Conservation (phyloP, 2,888 invertebrate genomes). For the Leptura quadrifasciata region DNA sequence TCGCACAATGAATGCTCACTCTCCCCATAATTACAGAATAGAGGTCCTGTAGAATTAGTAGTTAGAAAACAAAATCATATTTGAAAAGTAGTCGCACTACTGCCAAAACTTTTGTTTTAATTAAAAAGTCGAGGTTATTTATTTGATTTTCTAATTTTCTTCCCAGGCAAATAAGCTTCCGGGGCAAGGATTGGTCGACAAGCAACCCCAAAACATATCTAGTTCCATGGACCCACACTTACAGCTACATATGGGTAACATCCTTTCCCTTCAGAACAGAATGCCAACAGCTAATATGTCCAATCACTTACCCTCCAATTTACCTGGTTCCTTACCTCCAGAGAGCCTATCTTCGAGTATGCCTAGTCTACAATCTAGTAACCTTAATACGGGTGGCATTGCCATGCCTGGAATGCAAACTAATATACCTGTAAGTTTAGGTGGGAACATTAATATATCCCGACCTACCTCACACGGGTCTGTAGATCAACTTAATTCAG, state of each 20-base stretch:
- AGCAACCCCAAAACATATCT: constrained; percentile 64
- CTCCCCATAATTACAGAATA: too few relatives aligned
- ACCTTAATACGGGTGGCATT: constrained; percentile 48
- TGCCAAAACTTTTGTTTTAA: background rate
- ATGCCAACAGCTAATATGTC: constrained; percentile 61
- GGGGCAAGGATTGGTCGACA: constrained; percentile 65
- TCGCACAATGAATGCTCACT: too few relatives aligned
- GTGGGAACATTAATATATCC: constrained; percentile 57
- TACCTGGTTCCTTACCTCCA: constrained; percentile 56
- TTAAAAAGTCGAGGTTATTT: background rate
- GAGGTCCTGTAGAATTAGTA: too few relatives aligned
- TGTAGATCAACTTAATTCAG: constrained; percentile 58
- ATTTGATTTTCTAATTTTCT: constrained; percentile 33
- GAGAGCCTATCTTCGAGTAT: constrained; percentile 59
- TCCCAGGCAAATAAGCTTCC: constrained; percentile 70
- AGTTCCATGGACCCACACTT: constrained; percentile 73
- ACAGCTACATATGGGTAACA: constrained; percentile 76
- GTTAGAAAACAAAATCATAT: too few relatives aligned
- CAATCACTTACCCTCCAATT: constrained; percentile 56
- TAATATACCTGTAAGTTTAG: constrained; percentile 56
- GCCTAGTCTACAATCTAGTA: constrained; percentile 55
- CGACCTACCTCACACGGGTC: constrained; percentile 61
- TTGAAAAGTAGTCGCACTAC: too few relatives aligned
- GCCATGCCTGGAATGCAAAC: constrained; percentile 55
- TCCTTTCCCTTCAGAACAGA: constrained; percentile 71